phyloP scores from a whole-genome alignment of 2,113 vertebrate species.

The Chaenocephalus aceratus region DNA sequence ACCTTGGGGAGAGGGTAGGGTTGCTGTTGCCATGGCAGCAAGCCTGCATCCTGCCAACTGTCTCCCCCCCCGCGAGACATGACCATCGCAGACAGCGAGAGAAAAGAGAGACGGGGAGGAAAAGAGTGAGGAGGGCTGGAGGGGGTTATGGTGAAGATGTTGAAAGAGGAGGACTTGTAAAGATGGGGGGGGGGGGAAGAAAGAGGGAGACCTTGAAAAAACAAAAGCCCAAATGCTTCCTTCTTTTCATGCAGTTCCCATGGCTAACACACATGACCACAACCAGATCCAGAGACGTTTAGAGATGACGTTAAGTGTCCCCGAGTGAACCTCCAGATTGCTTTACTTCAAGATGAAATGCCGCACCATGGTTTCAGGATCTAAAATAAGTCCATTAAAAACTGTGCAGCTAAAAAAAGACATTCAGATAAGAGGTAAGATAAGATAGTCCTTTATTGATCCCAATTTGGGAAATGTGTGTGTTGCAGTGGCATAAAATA shows the following conservation, averaged over 20 bases:
- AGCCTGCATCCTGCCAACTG: conserved; percentile 86
- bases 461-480: no score
- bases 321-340: conserved; percentile 41
- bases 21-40: conserved; percentile 87
- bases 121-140: conserved; percentile 58
- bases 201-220: conserved; percentile 44
- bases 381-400: no score
- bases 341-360: not conserved
- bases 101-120: conserved; percentile 57
- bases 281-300: conserved; percentile 26
- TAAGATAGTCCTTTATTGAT: no score
- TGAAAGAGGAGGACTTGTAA: conserved; percentile 65
- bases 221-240: not conserved
- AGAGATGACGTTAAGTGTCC: conserved; percentile 37
- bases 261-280: conserved; percentile 44
- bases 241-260: conserved; percentile 29
- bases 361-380: no score
- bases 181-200: conserved; percentile 45
- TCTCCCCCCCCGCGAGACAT: conserved; percentile 82
- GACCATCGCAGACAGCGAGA: conserved; percentile 78
- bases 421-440: no score
- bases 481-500: no score
- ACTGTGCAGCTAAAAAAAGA: no score
- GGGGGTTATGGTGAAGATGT: conserved; percentile 70
- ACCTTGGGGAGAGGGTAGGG: conserved; percentile 87